Evolutionary conservation across 35 echinoderm and acorn worm species (phyloP).

Genomic region (Lytechinus variegatus): DNA sequence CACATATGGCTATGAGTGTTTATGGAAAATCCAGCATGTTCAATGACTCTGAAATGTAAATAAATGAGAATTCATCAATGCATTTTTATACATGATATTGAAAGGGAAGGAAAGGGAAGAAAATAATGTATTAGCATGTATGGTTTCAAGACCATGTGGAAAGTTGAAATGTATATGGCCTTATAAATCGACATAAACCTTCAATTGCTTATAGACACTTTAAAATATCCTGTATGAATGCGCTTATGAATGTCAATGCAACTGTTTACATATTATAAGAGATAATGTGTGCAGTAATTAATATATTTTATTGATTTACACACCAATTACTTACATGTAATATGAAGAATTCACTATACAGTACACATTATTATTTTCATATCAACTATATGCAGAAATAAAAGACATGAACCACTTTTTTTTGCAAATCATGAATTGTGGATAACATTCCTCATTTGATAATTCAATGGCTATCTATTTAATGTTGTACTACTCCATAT

Average conservation of each 20-base stretch:
- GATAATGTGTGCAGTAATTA: background rate
- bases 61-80: background rate
- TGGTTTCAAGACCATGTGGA: background rate
- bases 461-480: background rate
- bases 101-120: background rate
- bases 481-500: no score
- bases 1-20: background rate
- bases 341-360: background rate
- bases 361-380: background rate
- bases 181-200: background rate
- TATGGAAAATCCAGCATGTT: background rate
- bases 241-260: background rate
- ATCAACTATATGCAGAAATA: background rate
- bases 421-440: background rate
- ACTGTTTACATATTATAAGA: background rate
- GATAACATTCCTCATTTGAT: background rate
- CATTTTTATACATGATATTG: background rate
- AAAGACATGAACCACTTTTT: background rate
- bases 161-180: background rate
- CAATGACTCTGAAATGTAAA: background rate
- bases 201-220: background rate
- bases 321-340: background rate
- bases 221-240: background rate
- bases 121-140: background rate
- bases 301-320: background rate